Evolutionary conservation across 2,113 vertebrate species (phyloP), one percentile per base, ranked within the genome.

Genomic region (Chunga burmeisteri): DNA sequence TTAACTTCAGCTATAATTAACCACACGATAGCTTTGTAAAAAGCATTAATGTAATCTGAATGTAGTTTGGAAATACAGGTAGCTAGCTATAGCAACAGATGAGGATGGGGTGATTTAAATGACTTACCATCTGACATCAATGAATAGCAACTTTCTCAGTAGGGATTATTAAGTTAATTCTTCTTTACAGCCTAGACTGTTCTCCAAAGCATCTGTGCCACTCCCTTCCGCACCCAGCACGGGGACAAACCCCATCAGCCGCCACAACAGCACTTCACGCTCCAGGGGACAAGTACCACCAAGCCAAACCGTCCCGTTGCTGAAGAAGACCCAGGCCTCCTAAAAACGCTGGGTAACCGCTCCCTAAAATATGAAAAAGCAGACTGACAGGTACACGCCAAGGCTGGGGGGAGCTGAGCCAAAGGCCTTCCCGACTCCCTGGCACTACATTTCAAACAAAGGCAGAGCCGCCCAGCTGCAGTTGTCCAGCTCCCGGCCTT

Each of bases 51-150:
- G 38, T 49, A 72, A 50, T 52, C 81, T 52, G n/a, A 73, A 72
- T 13, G 13, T 53, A 74, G 19, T 55, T 88, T 65, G 40, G 89
- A 93, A 81, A 74, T 25, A 86, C 23, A 93, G 52, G 61, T 56
- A 88, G 50, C 38, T 29, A 88, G 38, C 36, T 42, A 50, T 1
- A 88, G 58, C 88, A 88, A 68, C 58, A 55, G 1, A 79, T 12
- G 19, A 94, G 58, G 32, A 78, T 65, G 40, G 56, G 89, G 50
- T 25, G 63, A 86, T 68, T 25, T 91, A 58, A 84, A 70, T 66
- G 62, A 97, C 97, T 98, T 97, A 98, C 97, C 97, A 98, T 96
- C 66, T 89, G 92, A 92, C 79, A 66, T 52, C 66, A 94, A 58
- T 42, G 75, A 94, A 94, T 19, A 93, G 47, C 65, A 94, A 63